phyloP scores from a whole-genome alignment of 2,797 vertebrate species.

The Karalla daura region DNA sequence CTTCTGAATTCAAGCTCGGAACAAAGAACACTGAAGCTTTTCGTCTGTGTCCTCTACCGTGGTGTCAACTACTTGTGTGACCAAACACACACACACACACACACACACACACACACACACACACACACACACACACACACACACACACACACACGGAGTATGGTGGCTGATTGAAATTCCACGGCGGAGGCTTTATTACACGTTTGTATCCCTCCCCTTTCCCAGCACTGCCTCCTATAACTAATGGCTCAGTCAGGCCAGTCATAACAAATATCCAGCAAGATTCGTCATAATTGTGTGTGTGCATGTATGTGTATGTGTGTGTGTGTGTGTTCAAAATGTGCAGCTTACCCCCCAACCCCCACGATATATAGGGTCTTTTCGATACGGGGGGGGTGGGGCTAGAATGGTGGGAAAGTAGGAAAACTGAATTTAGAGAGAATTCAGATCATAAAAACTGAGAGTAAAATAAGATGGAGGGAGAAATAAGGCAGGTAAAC shows the following conservation, averaged over 20 bases:
- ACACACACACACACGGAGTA: slow-evolving; percentile 31
- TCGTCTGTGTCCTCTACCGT: slow-evolving; percentile 64
- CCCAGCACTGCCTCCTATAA: slow-evolving; percentile 81
- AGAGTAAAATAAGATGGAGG: slow-evolving; percentile 16
- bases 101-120: slow-evolving; percentile 11
- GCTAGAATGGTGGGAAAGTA: slow-evolving; percentile 55
- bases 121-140: slow-evolving; percentile 27
- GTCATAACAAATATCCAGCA: slow-evolving; percentile 85
- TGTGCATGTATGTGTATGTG: slow-evolving; percentile 27
- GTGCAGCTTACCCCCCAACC: slow-evolving; percentile 45
- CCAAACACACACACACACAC: slow-evolving; percentile 38
- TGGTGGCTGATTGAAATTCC: slow-evolving; percentile 85
- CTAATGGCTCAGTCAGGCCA: slow-evolving; percentile 84
- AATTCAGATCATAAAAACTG: slow-evolving; percentile 19
- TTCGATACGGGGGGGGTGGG: slow-evolving; percentile 50
- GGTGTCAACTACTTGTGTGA: slow-evolving; percentile 66
- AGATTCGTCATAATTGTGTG: slow-evolving; percentile 84
- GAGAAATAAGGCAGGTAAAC: slow-evolving; percentile 21
- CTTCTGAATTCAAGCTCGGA: slow-evolving; percentile 11
- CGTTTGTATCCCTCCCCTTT: slow-evolving; percentile 79
- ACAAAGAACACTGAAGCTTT: slow-evolving; percentile 51
- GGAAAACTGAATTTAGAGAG: slow-evolving; percentile 1
- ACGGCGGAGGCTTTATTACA: slow-evolving; percentile 80
- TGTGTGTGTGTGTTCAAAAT: slow-evolving; percentile 33
- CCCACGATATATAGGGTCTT: slow-evolving; percentile 56